Conservation (phyloP, 2,113 vertebrate species). For the Origma solitaria region DNA sequence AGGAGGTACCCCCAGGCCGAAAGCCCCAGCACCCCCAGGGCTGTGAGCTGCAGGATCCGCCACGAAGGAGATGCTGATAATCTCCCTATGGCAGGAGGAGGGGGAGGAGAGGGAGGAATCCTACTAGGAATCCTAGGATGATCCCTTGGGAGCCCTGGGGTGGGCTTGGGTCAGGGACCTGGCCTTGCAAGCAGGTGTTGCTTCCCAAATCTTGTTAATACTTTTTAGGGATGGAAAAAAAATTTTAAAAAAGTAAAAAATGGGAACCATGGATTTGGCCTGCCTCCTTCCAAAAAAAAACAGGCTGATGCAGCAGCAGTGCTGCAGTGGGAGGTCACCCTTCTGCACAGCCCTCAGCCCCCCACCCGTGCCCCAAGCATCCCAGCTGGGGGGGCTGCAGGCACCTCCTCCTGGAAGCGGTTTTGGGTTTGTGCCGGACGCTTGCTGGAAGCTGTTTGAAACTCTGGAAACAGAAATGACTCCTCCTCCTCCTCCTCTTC, state of each 20-base stretch:
- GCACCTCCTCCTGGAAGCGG: neutral
- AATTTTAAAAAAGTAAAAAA: neutral
- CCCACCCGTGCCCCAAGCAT: neutral
- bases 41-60: neutral
- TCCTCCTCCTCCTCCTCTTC: neutral
- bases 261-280: neutral
- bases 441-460: neutral
- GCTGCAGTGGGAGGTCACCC: neutral
- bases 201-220: neutral
- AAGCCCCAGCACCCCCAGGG: neutral
- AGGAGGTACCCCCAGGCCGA: neutral
- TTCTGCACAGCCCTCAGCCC: neutral
- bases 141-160: neutral
- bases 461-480: neutral
- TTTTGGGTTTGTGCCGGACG: neutral
- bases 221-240: neutral
- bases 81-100: neutral
- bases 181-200: rapidly evolving
- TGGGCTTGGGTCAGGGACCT: rapidly evolving
- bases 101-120: neutral
- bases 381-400: neutral
- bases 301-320: neutral
- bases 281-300: neutral
- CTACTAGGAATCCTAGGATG: neutral
- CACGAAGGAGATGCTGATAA: neutral